Evolutionary conservation across 2,113 vertebrate species (phyloP).

Genomic region (Cephalopterus ornatus): DNA sequence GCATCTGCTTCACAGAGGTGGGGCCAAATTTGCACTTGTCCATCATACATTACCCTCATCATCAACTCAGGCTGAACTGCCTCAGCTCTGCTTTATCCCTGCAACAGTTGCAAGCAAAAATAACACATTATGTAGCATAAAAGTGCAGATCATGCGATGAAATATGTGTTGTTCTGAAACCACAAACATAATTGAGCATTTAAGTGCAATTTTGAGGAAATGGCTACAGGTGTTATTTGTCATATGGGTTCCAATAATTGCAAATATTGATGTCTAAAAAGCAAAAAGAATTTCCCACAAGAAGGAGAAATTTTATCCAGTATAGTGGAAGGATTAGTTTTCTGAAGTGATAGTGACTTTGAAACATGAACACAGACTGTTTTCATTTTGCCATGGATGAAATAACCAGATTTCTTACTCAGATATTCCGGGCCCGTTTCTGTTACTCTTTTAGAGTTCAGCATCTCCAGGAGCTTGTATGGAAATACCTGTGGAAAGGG

Average conservation of each 20-base stretch:
- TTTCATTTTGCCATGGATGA: background rate
- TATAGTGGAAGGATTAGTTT: background rate
- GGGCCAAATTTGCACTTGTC: background rate
- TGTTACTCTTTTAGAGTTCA: background rate
- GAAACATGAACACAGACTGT: background rate
- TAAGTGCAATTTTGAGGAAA: conserved; percentile 22
- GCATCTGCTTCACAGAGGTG: background rate
- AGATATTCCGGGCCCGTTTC: background rate
- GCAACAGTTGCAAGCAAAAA: background rate
- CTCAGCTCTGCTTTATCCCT: background rate
- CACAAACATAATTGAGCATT: background rate
- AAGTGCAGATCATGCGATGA: background rate
- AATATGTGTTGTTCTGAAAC: background rate
- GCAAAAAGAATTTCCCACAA: background rate
- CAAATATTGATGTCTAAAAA: background rate
- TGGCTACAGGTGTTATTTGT: background rate
- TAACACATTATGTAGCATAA: background rate
- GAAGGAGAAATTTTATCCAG: background rate
- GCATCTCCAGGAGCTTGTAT: background rate
- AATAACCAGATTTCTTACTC: background rate
- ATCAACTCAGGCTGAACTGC: background rate
- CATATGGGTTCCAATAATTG: background rate
- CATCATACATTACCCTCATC: background rate
- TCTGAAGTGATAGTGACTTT: background rate
- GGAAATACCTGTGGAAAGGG: background rate